These are phyloP conservation scores for Heliconius erato DNA, from an alignment of 2,888 invertebrate species.

Conservation along the genomic window DNA sequence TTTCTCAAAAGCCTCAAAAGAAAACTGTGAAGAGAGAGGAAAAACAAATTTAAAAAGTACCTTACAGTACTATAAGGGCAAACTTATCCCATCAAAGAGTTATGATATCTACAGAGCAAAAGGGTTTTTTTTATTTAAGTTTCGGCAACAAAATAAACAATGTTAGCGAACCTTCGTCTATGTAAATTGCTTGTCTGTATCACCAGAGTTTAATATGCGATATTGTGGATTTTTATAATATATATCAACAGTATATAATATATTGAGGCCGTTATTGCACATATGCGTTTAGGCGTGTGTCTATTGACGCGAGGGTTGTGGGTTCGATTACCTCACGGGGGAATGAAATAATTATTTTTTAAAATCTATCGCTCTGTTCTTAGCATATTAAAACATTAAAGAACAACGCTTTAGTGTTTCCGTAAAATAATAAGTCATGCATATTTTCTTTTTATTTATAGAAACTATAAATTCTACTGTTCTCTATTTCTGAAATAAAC, in stretches of 20 bases:
- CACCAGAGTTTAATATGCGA: background rate
- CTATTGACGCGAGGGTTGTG: background rate
- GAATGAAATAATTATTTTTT: too few relatives aligned
- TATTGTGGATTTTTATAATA: background rate
- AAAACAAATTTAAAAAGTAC: conserved; percentile 49
- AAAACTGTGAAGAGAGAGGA: conserved; percentile 34
- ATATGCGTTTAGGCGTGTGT: too few relatives aligned
- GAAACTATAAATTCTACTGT: too few relatives aligned
- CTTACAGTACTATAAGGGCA: conserved; percentile 49
- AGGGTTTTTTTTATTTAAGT: conserved; percentile 47
- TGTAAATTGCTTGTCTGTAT: conserved; percentile 33
- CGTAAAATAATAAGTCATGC: too few relatives aligned
- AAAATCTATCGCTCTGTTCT: too few relatives aligned
- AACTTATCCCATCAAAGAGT: conserved; percentile 55
- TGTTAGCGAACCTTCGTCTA: conserved; percentile 45
- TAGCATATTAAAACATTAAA: too few relatives aligned
- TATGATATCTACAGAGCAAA: conserved; percentile 49
- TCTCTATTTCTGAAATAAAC: too few relatives aligned
- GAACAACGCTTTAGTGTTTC: too few relatives aligned
- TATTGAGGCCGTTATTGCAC: too few relatives aligned
- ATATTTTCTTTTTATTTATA: too few relatives aligned
- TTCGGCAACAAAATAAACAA: conserved; percentile 48
- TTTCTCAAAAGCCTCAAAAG: conserved; percentile 39
- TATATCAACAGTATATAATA: too few relatives aligned
- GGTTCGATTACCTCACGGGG: background rate